Base-by-base conservation (phyloP, 1,140 invertebrate genomes). In the Drosophila bocki region DNA sequence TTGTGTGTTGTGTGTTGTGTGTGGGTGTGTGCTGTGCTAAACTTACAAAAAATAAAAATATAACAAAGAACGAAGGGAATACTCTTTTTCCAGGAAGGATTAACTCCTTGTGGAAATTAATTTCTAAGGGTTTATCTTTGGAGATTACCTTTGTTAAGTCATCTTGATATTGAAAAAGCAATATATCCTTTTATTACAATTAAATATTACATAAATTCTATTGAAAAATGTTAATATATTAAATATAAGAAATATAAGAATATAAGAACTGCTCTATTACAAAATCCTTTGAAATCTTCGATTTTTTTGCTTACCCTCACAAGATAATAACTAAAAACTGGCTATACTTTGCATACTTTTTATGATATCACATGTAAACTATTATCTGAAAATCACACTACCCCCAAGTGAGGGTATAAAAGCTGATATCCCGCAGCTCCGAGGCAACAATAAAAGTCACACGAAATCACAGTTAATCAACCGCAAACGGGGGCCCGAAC, bases 381-480 rank as follows among this genome's bases (percentile, higher is more conserved):
- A 0, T 1, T 19, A 0, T 45, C 9, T 11, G 15, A 6, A 29
- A n/a, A 8, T 6, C 9, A 12, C 8, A 70, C 51, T 45, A 67
- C 48, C 67, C 67, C 15, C 1, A 6, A 0, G n/a, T 29, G 1
- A 47, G 60, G 65, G 67, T 68, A 72, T 71, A 8, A 9, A 58
- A 29, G 19, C 51, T 50, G 45, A 35, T 71, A 72, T 72, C 44
- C 70, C 47, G 48, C 68, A 50, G 69, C 54, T 63, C 77, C 45
- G 69, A 68, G 64, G 56, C 65, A 61, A 83, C 64, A 81, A 90
- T 90, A 90, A 88, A 87, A 82, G 79, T 77, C 78, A 75, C 75
- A 78, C 75, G 75, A 72, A 81, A 85, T 54, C 75, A 82, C 68
- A 85, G 85, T 90, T 90, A 90, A 88, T 88, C 85, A 88, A 88